Base-by-base conservation (phyloP, 2,113 vertebrate species). In the Australoheros scitulus region DNA sequence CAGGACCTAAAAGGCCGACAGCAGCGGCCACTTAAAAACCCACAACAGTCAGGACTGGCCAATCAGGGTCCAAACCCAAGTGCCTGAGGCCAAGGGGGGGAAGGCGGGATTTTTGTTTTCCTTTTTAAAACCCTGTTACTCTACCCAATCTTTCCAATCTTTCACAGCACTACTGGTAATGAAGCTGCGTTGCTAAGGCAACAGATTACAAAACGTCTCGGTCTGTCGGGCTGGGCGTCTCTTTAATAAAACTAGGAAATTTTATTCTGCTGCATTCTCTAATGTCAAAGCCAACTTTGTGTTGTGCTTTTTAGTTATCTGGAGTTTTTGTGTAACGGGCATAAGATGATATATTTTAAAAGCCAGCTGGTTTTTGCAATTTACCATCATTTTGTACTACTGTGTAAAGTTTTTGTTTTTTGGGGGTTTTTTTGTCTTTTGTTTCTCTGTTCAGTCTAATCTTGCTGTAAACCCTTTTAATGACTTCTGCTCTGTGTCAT, bases 51-150 rank as follows among this genome's bases (percentile, higher is more conserved):
- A 89, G 88, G 80, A 92, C 83, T 80, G 92, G 89, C 93, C 91
- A 88, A 41, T 94, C 89, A 92, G 92, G 91, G 91, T 93, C 90
- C 81, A 86, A 83, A 90, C 90, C 88, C 87, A 93, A 95, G 94
- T 95, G 94, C 94, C 94, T 95, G 92, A 93, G 93, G 91, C 93
- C 80, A 86, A 87, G 57, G 22, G 17, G 43, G 24, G 77, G 50
- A 41, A 64, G 56, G 55, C 7, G 52, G 79, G 80, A 83, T 80
- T 86, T 78, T 70, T 6, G 68, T 80, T 63, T 76, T 41, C 36
- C 38, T 36, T 75, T 75, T 20, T 88, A 83, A 79, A 80, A 83
- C 87, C 77, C 81, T 80, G 90, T 92, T 85, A 77, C 59, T 87
- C 87, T 74, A 65, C 79, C 76, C 61, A 36, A 32, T 72, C 86